Conservation (phyloP, 2,113 vertebrate species). For the Ursus arctos region DNA sequence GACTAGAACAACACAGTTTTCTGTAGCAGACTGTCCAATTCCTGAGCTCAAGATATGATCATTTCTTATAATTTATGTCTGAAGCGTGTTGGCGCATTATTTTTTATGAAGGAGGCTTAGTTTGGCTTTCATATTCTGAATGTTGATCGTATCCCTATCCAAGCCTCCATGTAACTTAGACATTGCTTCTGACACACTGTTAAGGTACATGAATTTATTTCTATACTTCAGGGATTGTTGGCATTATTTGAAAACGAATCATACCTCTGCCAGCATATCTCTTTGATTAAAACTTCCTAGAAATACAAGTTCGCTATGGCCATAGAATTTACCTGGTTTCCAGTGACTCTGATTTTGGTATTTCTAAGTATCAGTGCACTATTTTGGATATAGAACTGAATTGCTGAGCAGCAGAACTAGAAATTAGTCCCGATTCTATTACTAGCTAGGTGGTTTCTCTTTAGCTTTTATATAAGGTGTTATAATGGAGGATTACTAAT, state of each 20-base stretch:
- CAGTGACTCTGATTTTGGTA: not conserved
- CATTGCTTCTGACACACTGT: not conserved
- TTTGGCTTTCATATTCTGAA: slow-evolving; percentile 32
- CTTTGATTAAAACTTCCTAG: slow-evolving; percentile 38
- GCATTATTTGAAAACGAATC: slow-evolving; percentile 2
- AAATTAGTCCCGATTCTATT: not conserved
- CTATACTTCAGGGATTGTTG: not conserved
- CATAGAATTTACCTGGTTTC: not conserved
- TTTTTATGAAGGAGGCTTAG: not conserved
- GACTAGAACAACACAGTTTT: not conserved
- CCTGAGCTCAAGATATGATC: not conserved
- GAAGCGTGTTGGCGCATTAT: not conserved
- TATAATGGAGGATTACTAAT: not conserved
- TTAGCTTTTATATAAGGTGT: not conserved
- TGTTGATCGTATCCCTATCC: not conserved
- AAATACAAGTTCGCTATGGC: not conserved
- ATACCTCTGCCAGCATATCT: not conserved
- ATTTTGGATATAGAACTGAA: not conserved
- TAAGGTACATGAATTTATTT: not conserved
- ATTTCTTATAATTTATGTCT: not conserved
- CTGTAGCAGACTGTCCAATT: not conserved
- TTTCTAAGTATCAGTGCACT: not conserved
- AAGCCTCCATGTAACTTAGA: not conserved
- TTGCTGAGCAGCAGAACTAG: not conserved
- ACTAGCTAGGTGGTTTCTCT: not conserved